Evolutionary conservation across 2,888 invertebrate genomes (phyloP).

Genomic region (Sabatieria punctata): DNA sequence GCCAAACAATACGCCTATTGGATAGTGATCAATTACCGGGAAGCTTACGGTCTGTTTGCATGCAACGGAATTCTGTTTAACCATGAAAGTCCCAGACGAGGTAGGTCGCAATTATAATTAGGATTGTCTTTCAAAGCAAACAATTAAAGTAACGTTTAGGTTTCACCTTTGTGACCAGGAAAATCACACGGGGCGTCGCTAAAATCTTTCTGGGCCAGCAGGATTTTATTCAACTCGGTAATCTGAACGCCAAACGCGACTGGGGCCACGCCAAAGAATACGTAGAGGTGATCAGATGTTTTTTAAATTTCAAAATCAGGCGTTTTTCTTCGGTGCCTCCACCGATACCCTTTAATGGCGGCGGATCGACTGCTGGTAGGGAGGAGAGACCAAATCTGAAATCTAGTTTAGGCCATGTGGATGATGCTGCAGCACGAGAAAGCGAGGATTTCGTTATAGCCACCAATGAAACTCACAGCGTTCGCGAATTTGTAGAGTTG

Average conservation of each 20-base stretch:
- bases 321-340: too few species aligned
- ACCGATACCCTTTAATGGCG: too few species aligned
- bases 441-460: slow-evolving; percentile 93
- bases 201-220: slow-evolving; percentile 78
- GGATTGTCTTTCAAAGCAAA: too few species aligned
- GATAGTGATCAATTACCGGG: slow-evolving; percentile 86
- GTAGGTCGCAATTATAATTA: slow-evolving; percentile 13
- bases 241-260: slow-evolving; percentile 82
- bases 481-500: slow-evolving; percentile 82
- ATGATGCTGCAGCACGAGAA: slow-evolving; percentile 80
- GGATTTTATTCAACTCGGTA: slow-evolving; percentile 71
- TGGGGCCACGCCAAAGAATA: slow-evolving; percentile 55
- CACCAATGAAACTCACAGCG: slow-evolving; percentile 82
- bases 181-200: slow-evolving; percentile 89
- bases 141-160: too few species aligned
- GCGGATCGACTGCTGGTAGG: too few species aligned
- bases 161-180: slow-evolving; percentile 94
- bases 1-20: slow-evolving; percentile 89
- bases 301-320: too few species aligned
- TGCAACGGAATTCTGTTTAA: slow-evolving; percentile 91
- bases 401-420: slow-evolving; percentile 99
- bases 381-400: too few species aligned
- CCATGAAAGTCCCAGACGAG: slow-evolving; percentile 82
- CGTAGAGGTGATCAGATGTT: slow-evolving; percentile 32
- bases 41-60: slow-evolving; percentile 84